Base-by-base conservation (phyloP, 2,888 invertebrate genomes). In the Exephanes ischioxanthus region DNA sequence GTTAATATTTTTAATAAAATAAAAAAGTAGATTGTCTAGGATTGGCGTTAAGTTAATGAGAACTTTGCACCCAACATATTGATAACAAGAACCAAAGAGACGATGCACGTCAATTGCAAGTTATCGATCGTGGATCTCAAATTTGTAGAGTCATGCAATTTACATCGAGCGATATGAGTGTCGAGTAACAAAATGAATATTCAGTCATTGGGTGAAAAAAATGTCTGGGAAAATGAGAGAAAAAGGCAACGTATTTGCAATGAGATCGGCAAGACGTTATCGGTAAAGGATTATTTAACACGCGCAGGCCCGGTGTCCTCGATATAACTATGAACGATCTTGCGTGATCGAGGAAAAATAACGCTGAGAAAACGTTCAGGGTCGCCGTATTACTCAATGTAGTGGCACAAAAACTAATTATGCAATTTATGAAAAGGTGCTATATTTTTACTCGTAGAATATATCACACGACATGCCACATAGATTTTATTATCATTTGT, bases 291-390 rank as follows among this genome's bases (percentile, higher is more conserved):
- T 9, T 68, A 51, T 68, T 1, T 41, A 26, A 37, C 6, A n/a
- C 9, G 26, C n/a, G 14, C 53, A 6, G 14, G n/a, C n/a, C 6
- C 51, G 58, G 71, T 30, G 75, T 55, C 41, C 30, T 41, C 9
- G 41, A 48, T 68, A 79, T 0, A 16, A 45, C 48, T 79, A 41
- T 26, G 11, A 51, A 55, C 26, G 70, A 53, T 75, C 70, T 82
- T 61, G 67, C 82, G 70, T 85, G 78, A 82, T 67, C 37, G 73
- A 63, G 37, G 51, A 51, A 79, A 80, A 76, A 71, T 51, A 45
- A 71, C 45, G 45, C 45, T 33, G 30, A 9, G 7, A 41, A 41
- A 41, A 41, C 2, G 5, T 41, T 1, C 2, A 0, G 9, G 2
- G 3, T 41, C 41, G 0, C 9, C 41, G 3, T 9, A 41, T 41